phyloP scores from a whole-genome alignment of 1,140 invertebrate species.

The Parapsyche elsis region DNA sequence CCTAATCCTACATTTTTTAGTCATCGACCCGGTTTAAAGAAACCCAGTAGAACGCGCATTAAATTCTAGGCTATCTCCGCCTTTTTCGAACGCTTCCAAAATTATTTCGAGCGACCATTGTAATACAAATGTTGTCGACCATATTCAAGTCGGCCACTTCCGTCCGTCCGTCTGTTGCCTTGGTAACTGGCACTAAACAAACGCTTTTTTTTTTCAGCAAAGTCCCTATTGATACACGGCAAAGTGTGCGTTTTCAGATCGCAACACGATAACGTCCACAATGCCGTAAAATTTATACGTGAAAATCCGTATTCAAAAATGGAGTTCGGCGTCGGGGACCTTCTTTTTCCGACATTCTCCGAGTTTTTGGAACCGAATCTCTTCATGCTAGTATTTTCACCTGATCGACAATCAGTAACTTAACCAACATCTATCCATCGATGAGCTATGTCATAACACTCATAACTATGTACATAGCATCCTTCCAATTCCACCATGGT shows the following conservation, averaged over 20 bases:
- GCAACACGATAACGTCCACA: background rate
- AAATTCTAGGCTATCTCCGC: too few relatives aligned
- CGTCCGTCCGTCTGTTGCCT: slow-evolving; percentile 19
- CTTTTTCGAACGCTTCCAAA: too few relatives aligned
- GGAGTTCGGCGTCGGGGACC: slow-evolving; percentile 26
- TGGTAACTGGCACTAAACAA: slow-evolving; percentile 25
- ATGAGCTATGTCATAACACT: too few relatives aligned
- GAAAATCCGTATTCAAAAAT: background rate
- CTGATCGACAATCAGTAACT: background rate
- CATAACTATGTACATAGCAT: background rate
- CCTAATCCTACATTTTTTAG: too few relatives aligned
- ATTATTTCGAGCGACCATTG: too few relatives aligned
- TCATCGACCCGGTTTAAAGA: too few relatives aligned
- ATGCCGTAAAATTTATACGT: slow-evolving; percentile 22
- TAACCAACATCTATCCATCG: background rate
- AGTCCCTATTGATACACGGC: slow-evolving; percentile 20
- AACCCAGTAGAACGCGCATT: too few relatives aligned
- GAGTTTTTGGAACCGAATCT: slow-evolving; percentile 30
- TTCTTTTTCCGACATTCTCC: slow-evolving; percentile 19
- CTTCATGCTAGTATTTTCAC: slow-evolving; percentile 31
- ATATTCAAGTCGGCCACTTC: too few relatives aligned
- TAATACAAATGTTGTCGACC: too few relatives aligned
- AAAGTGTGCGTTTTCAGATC: slow-evolving; percentile 26
- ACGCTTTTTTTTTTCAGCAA: background rate
- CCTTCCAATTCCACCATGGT: too few relatives aligned